These are phyloP conservation scores for Ameiurus melas DNA, from an alignment of 2,113 vertebrate species.

Conservation along the genomic window DNA sequence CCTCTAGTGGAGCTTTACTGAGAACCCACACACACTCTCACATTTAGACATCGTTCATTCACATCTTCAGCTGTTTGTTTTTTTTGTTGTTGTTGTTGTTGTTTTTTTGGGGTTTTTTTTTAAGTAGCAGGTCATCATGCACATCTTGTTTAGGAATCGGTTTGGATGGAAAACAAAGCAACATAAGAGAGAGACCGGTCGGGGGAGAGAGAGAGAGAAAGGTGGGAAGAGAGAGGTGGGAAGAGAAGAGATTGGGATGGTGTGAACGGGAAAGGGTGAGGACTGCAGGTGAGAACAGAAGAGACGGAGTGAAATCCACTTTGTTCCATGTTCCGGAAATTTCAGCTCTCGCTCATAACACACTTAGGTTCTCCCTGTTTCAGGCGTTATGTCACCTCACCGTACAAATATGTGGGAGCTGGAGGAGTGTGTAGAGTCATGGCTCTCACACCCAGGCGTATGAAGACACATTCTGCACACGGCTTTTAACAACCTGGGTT, in stretches of 20 bases:
- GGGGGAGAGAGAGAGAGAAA: background rate
- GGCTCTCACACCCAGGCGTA: background rate
- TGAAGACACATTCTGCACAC: background rate
- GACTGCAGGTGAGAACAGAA: slow-evolving; percentile 33
- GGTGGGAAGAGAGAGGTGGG: background rate
- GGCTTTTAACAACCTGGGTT: background rate
- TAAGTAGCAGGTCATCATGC: background rate
- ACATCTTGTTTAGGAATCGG: background rate
- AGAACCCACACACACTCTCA: background rate
- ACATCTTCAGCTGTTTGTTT: background rate
- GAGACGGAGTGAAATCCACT: slow-evolving; percentile 19
- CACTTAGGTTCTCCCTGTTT: slow-evolving; percentile 1
- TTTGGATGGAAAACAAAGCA: background rate
- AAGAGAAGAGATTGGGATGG: background rate
- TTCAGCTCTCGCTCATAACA: slow-evolving; percentile 10
- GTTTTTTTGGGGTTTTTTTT: too few species aligned
- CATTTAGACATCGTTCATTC: background rate
- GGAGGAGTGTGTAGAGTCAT: slow-evolving; percentile 15
- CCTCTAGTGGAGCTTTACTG: slow-evolving; percentile 59
- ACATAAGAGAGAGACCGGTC: background rate
- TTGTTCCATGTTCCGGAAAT: background rate
- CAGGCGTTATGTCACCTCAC: slow-evolving; percentile 4
- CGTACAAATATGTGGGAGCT: background rate
- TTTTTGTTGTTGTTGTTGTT: background rate
- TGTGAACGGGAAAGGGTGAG: slow-evolving; percentile 7